Base-by-base conservation (phyloP, 2,888 invertebrate genomes). In the Vanessa cardui region DNA sequence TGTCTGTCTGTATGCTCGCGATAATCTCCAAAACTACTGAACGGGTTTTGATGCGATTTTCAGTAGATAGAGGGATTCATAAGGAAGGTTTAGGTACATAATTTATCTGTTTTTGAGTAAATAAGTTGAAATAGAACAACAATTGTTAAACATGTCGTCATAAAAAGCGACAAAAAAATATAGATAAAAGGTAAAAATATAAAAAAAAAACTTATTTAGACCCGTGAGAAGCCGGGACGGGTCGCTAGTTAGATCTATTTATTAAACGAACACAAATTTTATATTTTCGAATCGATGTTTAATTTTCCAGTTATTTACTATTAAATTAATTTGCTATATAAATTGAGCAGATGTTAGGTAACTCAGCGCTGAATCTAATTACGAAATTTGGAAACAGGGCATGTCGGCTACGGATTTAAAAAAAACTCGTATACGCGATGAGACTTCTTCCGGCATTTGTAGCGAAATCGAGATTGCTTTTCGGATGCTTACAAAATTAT, bases 301-400 rank as follows among this genome's bases (percentile, higher is more conserved):
- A 31, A 56, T 8, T 26, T 44, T 45, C 26, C 6, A 47, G 44
- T 52, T 44, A 44, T 44, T 62, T 15, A 18, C 18, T 26, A 47
- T 6, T 18, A 60, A 31, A 60, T 60, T 60, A 60, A 3, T 26
- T 20, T 6, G 7, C 18, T 26, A 18, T 33, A 12, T 21, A 16
- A 62, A 62, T 26, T 26, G 54, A 62, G n/a, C 21, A 16, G 44
- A 15, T 45, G 50, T 62, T 62, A 62, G 45, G 26, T 52, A 62
- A 62, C 26, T 7, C 26, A 39, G 39, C 54, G n/a, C 12, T 33
- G 20, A 62, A 54, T 54, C 45, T 62, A n/a, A 54, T 62, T 62
- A 44, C 52, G 52, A 49, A 61, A 21, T 54, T 62, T 45, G 54
- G 44, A 62, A 62, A 62, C 45, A 50, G 54, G 62, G 62, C 54